Base-by-base conservation (phyloP, 2,113 vertebrate genomes). In the Microcebus ravelobensis region DNA sequence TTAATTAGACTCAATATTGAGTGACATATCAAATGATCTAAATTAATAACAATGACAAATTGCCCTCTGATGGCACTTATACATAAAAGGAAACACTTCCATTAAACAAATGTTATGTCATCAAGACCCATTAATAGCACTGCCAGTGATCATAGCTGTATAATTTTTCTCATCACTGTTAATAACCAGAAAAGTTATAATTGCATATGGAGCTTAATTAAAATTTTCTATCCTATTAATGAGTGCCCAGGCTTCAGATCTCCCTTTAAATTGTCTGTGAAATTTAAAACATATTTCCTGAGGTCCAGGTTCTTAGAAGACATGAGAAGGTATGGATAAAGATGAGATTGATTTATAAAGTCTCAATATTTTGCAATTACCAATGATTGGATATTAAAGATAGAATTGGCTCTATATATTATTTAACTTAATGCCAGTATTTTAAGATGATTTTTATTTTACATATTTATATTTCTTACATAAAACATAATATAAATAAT, bases 21-120 rank as follows among this genome's bases (percentile, higher is more conserved):
- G 52, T 70, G 97, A 91, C 93, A 96, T 90, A 95, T 98, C 63
- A 98, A 98, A 90, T 14, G 77, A 97, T 97, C 94, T 96, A 96
- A 98, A 98, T 98, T 97, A 97, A 98, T 97, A 98, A 97, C 76
- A 97, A 95, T 96, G 97, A 97, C 36, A 97, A 97, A 97, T 95
- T 97, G 45, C 89, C 79, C 95, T 94, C 71, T 23, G 94, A 92
- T 80, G 95, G 74, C 67, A 95, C 92, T 97, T 96, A 93, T 96
- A 97, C 90, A 95, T 98, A 81, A 98, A 98, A 98, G 81, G 94
- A 97, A 98, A 90, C 84, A 95, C 96, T 93, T 98, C 77, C 97
- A 95, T 98, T 98, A 98, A 97, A 90, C 79, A 97, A 97, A 97
- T 92, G 81, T 96, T 98, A 77, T 98, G 81, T 86, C 96, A 95